A percentile compares a stretch with the other conserved stretches of the same genome.
Evolutionary conservation across 2,113 vertebrate species (phyloP).

Genomic region (Entomyzon cyanotis): DNA sequence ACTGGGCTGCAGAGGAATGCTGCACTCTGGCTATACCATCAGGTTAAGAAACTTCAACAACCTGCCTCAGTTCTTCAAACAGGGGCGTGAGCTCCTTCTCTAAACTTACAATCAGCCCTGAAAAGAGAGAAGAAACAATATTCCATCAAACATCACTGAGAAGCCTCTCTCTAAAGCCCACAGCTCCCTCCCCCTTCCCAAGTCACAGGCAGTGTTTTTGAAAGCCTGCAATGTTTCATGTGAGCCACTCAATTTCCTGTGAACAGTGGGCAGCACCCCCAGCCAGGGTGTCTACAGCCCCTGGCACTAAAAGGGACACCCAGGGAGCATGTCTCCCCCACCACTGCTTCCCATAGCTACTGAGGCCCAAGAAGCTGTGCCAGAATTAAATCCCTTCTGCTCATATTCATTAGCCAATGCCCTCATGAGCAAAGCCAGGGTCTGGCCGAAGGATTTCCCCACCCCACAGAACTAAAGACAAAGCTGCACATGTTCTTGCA

Average conservation of each 20-base stretch:
- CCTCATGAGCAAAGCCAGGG: fast-evolving
- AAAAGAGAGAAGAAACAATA: constrained; percentile 36
- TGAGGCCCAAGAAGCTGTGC: not conserved
- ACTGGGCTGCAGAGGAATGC: constrained; percentile 37
- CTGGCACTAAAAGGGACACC: too few relatives aligned
- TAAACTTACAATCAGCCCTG: constrained; percentile 93
- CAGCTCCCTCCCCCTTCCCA: not conserved
- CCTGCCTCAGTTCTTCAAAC: constrained; percentile 92
- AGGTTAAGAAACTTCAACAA: constrained; percentile 89
- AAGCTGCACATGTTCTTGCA: not conserved
- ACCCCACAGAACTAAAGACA: not conserved
- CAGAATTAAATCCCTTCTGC: not conserved
- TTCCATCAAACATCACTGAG: not conserved
- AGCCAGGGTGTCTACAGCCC: not conserved
- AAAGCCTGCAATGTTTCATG: not conserved
- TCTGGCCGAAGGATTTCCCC: not conserved
- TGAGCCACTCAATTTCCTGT: not conserved
- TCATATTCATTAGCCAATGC: not conserved
- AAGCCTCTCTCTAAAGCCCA: not conserved
- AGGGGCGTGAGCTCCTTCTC: constrained; percentile 93
- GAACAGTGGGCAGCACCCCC: not conserved
- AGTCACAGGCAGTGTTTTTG: not conserved
- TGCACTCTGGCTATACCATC: not conserved
- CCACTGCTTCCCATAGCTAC: not conserved
- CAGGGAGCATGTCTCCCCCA: not conserved